These are phyloP conservation scores for Physeter macrocephalus DNA, from an alignment of 2,113 vertebrate genomes.

Conservation along the genomic window DNA sequence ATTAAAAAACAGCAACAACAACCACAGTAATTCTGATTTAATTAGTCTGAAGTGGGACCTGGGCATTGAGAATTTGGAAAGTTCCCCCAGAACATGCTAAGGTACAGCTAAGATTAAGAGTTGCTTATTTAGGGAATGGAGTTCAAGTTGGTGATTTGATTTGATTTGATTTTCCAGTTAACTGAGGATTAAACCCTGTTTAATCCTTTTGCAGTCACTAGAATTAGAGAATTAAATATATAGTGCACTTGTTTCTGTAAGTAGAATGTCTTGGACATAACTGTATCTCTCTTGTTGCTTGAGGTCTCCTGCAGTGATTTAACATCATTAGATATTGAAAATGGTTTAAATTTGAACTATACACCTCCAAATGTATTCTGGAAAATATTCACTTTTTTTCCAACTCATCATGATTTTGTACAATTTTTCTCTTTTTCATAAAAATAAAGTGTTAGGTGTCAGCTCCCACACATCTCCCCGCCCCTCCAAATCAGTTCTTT, in stretches of 20 bases:
- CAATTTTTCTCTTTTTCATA: conserved; percentile 8
- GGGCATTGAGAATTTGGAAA: not conserved
- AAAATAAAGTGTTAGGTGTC: conserved; percentile 38
- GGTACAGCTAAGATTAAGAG: not conserved
- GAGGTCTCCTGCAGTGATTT: not conserved
- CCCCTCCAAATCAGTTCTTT: conserved; percentile 4
- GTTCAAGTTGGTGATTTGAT: conserved; percentile 30
- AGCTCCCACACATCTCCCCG: conserved; percentile 5
- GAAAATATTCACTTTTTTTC: not conserved
- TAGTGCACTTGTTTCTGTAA: not conserved
- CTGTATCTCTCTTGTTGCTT: not conserved
- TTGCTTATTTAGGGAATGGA: not conserved
- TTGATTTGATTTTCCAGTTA: conserved; percentile 38
- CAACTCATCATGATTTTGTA: not conserved
- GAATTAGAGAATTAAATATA: conserved; percentile 6
- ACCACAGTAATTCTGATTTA: conserved; percentile 30
- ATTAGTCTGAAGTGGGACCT: not conserved
- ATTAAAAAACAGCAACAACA: not conserved
- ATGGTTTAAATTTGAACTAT: not conserved
- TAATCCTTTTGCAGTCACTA: not conserved
- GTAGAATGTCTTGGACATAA: not conserved
- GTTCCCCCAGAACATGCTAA: not conserved
- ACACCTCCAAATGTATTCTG: not conserved
- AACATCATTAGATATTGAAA: not conserved
- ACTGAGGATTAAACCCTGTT: not conserved